Percentiles rank a stretch among this genome's conserved stretches.
Evolutionary conservation across 2,113 vertebrate species (phyloP).

Genomic region (Uria lomvia): DNA sequence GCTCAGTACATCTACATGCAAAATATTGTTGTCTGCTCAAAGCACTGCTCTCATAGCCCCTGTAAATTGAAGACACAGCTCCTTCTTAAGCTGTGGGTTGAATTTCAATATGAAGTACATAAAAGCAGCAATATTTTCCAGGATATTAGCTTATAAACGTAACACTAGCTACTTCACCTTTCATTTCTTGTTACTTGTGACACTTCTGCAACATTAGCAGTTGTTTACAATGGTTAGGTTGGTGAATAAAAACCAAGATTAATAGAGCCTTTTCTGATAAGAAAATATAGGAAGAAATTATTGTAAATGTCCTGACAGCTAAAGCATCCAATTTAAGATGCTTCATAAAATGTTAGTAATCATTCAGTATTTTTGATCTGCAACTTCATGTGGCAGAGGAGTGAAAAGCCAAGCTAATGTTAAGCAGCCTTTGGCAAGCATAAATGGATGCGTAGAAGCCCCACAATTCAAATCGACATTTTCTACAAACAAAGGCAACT

Average conservation of each 20-base stretch:
- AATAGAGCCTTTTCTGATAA: neutral
- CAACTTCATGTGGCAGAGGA: neutral
- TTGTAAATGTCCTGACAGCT: neutral
- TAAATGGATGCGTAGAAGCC: neutral
- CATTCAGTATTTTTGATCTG: neutral
- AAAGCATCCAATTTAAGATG: neutral
- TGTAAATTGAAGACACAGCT: neutral
- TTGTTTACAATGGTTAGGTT: neutral
- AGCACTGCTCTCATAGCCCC: neutral
- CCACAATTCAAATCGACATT: slow-evolving; percentile 38
- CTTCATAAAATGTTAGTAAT: neutral
- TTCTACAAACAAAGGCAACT: slow-evolving; percentile 48
- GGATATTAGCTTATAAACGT: neutral
- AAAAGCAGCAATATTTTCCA: neutral
- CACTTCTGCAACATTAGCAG: neutral
- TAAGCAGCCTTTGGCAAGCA: slow-evolving; percentile 25
- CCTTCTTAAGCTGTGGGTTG: neutral
- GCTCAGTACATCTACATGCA: neutral
- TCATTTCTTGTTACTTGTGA: neutral
- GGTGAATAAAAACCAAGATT: neutral
- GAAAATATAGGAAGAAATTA: neutral
- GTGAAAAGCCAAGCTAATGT: neutral
- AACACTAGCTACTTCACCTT: neutral
- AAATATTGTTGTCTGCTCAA: neutral
- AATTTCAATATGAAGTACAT: neutral